Conservation (phyloP, 1,140 invertebrate genomes). For the Daktulosphaira vitifoliae region DNA sequence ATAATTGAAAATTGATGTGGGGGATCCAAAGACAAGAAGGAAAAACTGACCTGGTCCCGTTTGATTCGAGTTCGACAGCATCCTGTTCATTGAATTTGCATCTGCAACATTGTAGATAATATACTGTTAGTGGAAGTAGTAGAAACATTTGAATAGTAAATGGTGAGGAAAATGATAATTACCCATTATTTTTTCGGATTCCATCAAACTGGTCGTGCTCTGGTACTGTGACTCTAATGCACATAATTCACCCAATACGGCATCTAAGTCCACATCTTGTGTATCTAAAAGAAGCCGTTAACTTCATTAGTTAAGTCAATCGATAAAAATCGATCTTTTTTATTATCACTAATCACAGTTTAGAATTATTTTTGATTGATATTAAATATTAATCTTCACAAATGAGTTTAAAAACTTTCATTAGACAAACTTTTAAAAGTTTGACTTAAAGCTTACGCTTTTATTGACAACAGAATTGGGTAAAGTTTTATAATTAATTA, state of each 20-base stretch:
- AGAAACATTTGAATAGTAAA: not conserved
- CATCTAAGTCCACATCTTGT: conserved; percentile 90
- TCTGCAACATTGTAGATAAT: conserved; percentile 43
- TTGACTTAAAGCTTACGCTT: not conserved
- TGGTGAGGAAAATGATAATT: conserved; percentile 4
- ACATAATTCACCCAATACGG: conserved; percentile 87
- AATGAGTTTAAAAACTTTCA: not conserved
- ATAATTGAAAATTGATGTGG: too few relatives aligned
- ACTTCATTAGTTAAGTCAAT: not conserved
- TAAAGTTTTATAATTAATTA: too few relatives aligned
- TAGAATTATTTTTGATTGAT: too few relatives aligned
- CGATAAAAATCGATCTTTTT: too few relatives aligned
- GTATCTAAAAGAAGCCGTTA: conserved; percentile 55
- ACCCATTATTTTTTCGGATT: conserved; percentile 43
- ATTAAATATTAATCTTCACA: too few relatives aligned
- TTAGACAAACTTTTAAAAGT: not conserved
- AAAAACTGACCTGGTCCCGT: conserved; percentile 7
- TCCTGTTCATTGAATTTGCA: conserved; percentile 41
- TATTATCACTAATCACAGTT: too few relatives aligned
- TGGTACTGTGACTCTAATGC: conserved; percentile 77
- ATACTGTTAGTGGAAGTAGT: not conserved
- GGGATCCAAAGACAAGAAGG: too few relatives aligned
- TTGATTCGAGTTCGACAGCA: conserved; percentile 23
- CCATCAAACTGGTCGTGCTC: conserved; percentile 40
- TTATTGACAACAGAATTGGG: too few relatives aligned